Percentiles rank a stretch among this genome's conserved stretches.
phyloP scores from a whole-genome alignment of 2,113 vertebrate genomes.

The Oxyruncus cristatus region DNA sequence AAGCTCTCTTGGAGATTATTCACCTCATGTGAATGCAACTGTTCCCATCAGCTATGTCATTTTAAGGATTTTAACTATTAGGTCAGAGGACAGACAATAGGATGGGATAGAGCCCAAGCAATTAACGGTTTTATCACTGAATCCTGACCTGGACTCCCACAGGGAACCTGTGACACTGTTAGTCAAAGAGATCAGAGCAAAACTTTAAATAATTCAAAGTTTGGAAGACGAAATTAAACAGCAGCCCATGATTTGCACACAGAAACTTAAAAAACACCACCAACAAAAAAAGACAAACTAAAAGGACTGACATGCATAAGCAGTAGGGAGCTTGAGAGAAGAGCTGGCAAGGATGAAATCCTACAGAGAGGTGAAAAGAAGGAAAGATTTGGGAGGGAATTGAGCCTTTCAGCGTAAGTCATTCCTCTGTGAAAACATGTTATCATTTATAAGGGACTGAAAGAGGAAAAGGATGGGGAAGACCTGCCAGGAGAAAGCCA shows the following conservation, averaged over 20 bases:
- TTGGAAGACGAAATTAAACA: background rate
- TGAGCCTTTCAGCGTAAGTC: background rate
- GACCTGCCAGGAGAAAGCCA: background rate
- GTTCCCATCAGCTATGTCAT: background rate
- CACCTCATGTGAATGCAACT: background rate
- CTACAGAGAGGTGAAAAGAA: background rate
- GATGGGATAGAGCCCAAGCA: background rate
- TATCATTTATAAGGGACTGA: background rate
- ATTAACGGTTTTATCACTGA: background rate
- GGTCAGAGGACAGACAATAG: background rate
- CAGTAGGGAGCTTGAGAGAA: background rate
- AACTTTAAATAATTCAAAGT: background rate
- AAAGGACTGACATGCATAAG: background rate
- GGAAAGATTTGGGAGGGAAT: background rate
- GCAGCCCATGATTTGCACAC: background rate
- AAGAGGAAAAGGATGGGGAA: background rate
- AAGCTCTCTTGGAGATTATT: constrained; percentile 38
- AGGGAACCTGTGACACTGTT: background rate
- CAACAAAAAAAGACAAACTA: background rate
- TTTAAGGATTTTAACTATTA: background rate
- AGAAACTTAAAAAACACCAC: background rate
- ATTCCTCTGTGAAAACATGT: background rate
- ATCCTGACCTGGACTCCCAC: background rate
- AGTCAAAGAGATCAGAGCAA: background rate
- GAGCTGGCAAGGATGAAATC: background rate